Evolutionary conservation across 2,797 vertebrate species (phyloP).

Genomic region (Denticeps clupeoides): DNA sequence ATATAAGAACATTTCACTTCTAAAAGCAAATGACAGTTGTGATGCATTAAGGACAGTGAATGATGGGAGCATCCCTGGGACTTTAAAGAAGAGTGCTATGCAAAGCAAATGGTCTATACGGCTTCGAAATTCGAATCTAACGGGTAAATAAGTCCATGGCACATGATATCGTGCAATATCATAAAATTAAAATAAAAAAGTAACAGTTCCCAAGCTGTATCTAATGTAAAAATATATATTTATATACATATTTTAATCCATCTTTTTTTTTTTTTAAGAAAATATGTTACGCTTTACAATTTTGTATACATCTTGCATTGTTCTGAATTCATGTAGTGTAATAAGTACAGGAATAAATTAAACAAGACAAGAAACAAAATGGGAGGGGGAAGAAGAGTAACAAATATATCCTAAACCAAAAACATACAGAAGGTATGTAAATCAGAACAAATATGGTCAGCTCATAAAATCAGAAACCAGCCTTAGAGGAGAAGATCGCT

Average conservation of each 20-base stretch:
- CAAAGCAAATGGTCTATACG: constrained; percentile 20
- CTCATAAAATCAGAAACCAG: constrained; percentile 45
- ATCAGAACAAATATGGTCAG: constrained; percentile 33
- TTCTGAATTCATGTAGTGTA: constrained; percentile 40
- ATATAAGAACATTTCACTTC: constrained; percentile 37
- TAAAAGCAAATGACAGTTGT: constrained; percentile 31
- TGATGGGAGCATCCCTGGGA: constrained; percentile 12
- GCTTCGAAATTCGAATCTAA: constrained; percentile 18
- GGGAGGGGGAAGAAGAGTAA: constrained; percentile 24
- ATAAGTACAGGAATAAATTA: constrained; percentile 39
- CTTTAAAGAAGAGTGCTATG: constrained; percentile 16
- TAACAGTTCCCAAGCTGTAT: constrained; percentile 35
- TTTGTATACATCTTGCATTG: constrained; percentile 38
- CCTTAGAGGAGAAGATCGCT: constrained; percentile 24
- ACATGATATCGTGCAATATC: constrained; percentile 22
- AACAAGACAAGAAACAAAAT: constrained; percentile 17
- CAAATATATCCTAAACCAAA: constrained; percentile 18
- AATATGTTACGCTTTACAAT: constrained; percentile 36
- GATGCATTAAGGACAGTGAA: constrained; percentile 22
- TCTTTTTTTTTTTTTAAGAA: constrained; percentile 37
- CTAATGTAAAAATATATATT: constrained; percentile 41
- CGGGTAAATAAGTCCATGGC: constrained; percentile 24
- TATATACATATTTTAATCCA: constrained; percentile 37
- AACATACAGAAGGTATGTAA: constrained; percentile 36
- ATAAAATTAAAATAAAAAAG: constrained; percentile 32